Conservation (phyloP, 2,113 vertebrate species). For the Callaeas wilsoni region DNA sequence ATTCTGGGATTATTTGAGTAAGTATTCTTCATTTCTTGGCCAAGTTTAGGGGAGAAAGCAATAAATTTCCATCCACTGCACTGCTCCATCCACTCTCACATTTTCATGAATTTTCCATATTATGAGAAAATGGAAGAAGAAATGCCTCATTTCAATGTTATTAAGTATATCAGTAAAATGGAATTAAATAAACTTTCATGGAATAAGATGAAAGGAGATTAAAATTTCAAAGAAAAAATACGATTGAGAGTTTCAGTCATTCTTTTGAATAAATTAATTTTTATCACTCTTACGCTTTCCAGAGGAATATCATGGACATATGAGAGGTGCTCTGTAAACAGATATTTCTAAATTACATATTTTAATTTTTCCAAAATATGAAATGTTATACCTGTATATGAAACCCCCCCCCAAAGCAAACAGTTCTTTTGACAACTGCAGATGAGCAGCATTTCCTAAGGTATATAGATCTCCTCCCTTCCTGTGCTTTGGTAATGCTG, state of each 20-base stretch:
- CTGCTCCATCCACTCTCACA: background rate
- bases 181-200: background rate
- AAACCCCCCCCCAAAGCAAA: background rate
- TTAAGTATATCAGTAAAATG: background rate
- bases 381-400: background rate
- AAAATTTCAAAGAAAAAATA: background rate
- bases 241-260: background rate
- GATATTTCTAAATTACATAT: background rate
- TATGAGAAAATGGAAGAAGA: background rate
- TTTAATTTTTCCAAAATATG: background rate
- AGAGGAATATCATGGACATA: background rate
- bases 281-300: background rate
- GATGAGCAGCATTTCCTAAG: background rate
- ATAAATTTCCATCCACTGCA: background rate
- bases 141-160: background rate
- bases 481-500: background rate
- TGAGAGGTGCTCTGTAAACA: background rate
- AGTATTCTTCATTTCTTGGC: background rate
- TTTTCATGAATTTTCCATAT: conserved; percentile 19
- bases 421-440: background rate
- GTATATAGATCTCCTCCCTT: background rate
- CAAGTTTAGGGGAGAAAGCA: background rate
- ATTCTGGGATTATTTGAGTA: background rate
- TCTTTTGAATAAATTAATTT: background rate
- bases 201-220: background rate